These are phyloP conservation scores for Pangasius macronema DNA, from an alignment of 2,797 vertebrate species.

Conservation along the genomic window DNA sequence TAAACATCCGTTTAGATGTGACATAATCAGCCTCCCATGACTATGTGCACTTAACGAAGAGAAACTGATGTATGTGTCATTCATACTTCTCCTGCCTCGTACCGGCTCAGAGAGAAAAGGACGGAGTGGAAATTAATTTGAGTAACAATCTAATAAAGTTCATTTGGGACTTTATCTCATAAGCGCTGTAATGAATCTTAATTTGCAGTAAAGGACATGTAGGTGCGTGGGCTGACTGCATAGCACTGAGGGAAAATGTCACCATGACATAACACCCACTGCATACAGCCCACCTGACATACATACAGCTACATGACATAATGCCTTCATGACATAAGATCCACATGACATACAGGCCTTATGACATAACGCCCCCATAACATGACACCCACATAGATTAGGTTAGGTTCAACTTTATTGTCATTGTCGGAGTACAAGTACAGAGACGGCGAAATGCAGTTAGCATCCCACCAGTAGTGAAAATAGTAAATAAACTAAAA, in stretches of 20 bases:
- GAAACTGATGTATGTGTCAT: slow-evolving; percentile 37
- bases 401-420: too few species aligned
- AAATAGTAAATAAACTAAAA: too few species aligned
- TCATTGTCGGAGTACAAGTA: too few species aligned
- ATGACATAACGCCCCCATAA: too few species aligned
- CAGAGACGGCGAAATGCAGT: too few species aligned
- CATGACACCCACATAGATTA: too few species aligned
- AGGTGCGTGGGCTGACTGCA: neutral
- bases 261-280: neutral
- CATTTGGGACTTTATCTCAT: slow-evolving; percentile 52
- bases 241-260: neutral
- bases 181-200: slow-evolving; percentile 41
- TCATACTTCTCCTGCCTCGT: neutral
- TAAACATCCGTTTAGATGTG: slow-evolving; percentile 43
- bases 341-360: too few species aligned
- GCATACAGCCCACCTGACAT: neutral
- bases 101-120: neutral
- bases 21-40: slow-evolving; percentile 54
- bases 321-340: neutral
- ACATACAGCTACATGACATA: neutral
- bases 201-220: slow-evolving; percentile 1
- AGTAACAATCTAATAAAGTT: slow-evolving; percentile 57
- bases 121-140: slow-evolving; percentile 47
- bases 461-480: too few species aligned
- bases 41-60: slow-evolving; percentile 46